phyloP scores from a whole-genome alignment of 2,888 invertebrate species.

The Automeris io region DNA sequence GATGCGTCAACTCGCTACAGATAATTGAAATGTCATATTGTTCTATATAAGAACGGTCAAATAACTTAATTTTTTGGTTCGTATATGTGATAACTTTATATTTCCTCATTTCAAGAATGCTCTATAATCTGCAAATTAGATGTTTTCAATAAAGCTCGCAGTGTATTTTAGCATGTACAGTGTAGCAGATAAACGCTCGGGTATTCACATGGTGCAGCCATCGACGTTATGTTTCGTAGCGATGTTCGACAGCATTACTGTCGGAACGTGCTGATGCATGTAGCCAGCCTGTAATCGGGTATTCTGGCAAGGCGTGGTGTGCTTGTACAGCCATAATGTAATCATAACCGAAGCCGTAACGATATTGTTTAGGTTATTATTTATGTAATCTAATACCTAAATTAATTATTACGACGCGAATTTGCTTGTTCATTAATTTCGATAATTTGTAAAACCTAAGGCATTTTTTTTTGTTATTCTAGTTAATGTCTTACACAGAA shows the following conservation, averaged over 20 bases:
- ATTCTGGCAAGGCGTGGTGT: slow-evolving; percentile 16
- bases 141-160: slow-evolving; percentile 13
- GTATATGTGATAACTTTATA: too few species aligned
- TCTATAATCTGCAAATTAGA: too few species aligned
- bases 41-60: too few species aligned
- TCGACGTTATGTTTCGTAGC: slow-evolving; percentile 36
- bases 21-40: too few species aligned
- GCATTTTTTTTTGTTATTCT: not conserved
- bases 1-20: too few species aligned
- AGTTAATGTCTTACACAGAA: too few species aligned
- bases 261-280: slow-evolving; percentile 57
- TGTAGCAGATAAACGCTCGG: slow-evolving; percentile 21
- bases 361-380: not conserved
- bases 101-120: too few species aligned
- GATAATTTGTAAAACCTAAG: not conserved
- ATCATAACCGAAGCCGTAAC: slow-evolving; percentile 7
- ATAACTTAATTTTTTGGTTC: too few species aligned
- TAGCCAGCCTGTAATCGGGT: slow-evolving; percentile 27
- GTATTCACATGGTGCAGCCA: slow-evolving; percentile 29
- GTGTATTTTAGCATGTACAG: slow-evolving; percentile 13
- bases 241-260: slow-evolving; percentile 50
- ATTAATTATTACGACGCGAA: too few species aligned
- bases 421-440: too few species aligned
- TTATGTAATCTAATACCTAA: not conserved
- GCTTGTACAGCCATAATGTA: slow-evolving; percentile 16